A percentile compares a stretch with the other conserved stretches of the same genome.
Conservation (phyloP, 2,113 vertebrate genomes). For the Nibea coibor region DNA sequence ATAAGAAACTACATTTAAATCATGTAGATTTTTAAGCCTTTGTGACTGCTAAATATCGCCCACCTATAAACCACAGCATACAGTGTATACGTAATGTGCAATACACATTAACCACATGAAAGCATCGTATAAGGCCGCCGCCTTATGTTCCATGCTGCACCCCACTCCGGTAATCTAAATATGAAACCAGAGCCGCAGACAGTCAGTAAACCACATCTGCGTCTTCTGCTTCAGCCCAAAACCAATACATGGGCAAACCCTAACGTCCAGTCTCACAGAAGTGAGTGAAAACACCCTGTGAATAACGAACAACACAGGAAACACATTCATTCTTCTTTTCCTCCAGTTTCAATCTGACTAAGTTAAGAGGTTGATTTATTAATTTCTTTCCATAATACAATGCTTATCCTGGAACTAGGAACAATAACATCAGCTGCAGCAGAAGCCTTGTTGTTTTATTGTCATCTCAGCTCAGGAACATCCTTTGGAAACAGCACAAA, state of each 20-base stretch:
- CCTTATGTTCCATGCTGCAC: slow-evolving; percentile 1
- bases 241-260: slow-evolving; percentile 60
- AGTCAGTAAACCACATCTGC: slow-evolving; percentile 52
- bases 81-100: not conserved
- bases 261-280: not conserved
- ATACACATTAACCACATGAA: slow-evolving; percentile 16
- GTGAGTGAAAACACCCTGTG: slow-evolving; percentile 45
- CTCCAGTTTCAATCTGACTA: not conserved
- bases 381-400: not conserved
- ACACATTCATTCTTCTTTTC: too few species aligned
- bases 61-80: not conserved
- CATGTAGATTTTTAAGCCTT: not conserved
- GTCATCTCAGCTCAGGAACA: slow-evolving; percentile 43
- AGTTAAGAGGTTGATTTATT: not conserved
- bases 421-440: slow-evolving; percentile 41
- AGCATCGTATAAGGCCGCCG: not conserved
- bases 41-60: not conserved
- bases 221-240: slow-evolving; percentile 63
- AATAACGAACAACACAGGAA: slow-evolving; percentile 20
- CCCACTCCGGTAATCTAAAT: slow-evolving; percentile 45
- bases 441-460: slow-evolving; percentile 47
- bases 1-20: not conserved
- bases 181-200: slow-evolving; percentile 69
- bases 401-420: not conserved
- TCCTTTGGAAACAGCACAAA: slow-evolving; percentile 67